Evolutionary conservation across 2,797 vertebrate genomes (phyloP).

Genomic region (Myotis planiceps): DNA sequence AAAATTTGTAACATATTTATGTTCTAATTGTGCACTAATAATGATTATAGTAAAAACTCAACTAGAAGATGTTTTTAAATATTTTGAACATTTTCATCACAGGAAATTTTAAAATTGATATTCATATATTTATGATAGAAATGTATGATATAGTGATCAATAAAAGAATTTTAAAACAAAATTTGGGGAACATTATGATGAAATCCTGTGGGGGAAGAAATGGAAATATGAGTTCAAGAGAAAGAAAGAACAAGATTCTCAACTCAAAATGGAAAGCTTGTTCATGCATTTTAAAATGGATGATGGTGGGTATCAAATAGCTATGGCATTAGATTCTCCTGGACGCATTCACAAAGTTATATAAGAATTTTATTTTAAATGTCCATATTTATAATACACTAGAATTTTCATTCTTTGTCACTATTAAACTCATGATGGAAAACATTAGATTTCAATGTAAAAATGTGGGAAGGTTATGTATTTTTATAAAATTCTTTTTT

Average conservation of each 20-base stretch:
- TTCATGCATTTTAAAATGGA: neutral
- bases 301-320: neutral
- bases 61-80: slow-evolving; percentile 8
- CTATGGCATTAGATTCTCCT: neutral
- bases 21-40: neutral
- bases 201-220: neutral
- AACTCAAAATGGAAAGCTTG: neutral
- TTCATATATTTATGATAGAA: slow-evolving; percentile 23
- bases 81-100: slow-evolving; percentile 6
- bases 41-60: neutral
- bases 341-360: neutral
- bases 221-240: neutral
- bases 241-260: slow-evolving; percentile 38
- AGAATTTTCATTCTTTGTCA: slow-evolving; percentile 24
- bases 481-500: slow-evolving; percentile 34
- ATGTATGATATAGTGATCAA: neutral
- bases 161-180: slow-evolving; percentile 16
- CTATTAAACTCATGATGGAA: slow-evolving; percentile 2
- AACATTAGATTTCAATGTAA: slow-evolving; percentile 21
- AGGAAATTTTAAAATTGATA: slow-evolving; percentile 6
- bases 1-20: neutral
- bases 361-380: slow-evolving; percentile 19
- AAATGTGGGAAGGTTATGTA: neutral
- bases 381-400: neutral
- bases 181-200: neutral